Percentiles rank a stretch among this genome's conserved stretches.
Conservation (phyloP, 2,113 vertebrate genomes). For the Phylloscopus trochilus region DNA sequence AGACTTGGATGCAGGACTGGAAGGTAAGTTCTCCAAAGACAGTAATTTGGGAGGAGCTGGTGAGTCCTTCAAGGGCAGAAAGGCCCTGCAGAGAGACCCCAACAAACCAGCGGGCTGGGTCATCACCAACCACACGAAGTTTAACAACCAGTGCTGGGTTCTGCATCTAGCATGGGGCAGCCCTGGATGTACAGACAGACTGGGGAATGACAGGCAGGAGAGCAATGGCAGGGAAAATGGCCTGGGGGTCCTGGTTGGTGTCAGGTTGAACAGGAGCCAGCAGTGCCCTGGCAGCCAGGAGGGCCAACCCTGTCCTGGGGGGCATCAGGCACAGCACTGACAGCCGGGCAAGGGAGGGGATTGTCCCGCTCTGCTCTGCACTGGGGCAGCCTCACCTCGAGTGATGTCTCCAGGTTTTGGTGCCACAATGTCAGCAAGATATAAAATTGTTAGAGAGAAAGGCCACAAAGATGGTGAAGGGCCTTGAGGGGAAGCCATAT, state of each 20-base stretch:
- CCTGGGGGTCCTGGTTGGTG: rapidly evolving
- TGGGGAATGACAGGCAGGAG: not conserved
- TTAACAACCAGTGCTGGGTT: not conserved
- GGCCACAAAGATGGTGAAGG: not conserved
- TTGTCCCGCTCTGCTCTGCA: rapidly evolving
- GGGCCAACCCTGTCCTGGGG: rapidly evolving
- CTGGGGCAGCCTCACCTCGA: rapidly evolving
- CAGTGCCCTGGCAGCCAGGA: not conserved
- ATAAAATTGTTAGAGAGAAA: not conserved
- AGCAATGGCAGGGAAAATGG: not conserved
- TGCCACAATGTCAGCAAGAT: not conserved
- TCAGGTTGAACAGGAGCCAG: rapidly evolving
- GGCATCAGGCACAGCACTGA: rapidly evolving
- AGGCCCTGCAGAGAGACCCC: not conserved
- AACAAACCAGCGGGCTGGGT: not conserved
- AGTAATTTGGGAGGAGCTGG: not conserved
- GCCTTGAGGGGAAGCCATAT: rapidly evolving
- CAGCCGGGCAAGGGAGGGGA: rapidly evolving
- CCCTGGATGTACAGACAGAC: rapidly evolving
- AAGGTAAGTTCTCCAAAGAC: not conserved
- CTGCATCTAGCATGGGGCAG: not conserved
- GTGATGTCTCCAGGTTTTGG: not conserved
- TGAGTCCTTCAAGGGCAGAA: not conserved
- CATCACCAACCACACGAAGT: not conserved
- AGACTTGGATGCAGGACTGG: not conserved